Percentiles rank a stretch among this genome's conserved stretches.
Evolutionary conservation across 1,140 invertebrate genomes (phyloP).

Genomic region (Drosophila trapezifrons): DNA sequence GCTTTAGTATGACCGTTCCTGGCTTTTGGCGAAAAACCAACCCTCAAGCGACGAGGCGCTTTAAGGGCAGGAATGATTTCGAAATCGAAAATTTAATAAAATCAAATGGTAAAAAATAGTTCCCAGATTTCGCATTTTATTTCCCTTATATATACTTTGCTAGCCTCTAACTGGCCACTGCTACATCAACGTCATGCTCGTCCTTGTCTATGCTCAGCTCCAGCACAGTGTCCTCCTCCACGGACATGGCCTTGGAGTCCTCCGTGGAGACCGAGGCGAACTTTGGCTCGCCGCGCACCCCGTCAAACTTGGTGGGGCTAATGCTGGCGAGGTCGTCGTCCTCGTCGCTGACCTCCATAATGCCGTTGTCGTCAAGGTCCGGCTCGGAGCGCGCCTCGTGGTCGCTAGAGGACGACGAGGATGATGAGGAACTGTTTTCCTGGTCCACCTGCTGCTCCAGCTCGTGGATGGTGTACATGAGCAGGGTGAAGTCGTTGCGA

Average conservation of each 20-base stretch:
- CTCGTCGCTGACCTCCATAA: constrained; percentile 78
- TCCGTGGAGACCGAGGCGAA: constrained; percentile 61
- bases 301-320: constrained; percentile 57
- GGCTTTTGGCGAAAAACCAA: neutral
- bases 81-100: neutral
- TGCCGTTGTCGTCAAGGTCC: constrained; percentile 60
- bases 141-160: neutral
- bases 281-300: constrained; percentile 33
- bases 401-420: constrained; percentile 48
- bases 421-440: constrained; percentile 83
- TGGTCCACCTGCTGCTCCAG: constrained; percentile 90
- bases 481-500: constrained; percentile 94
- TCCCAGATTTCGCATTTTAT: constrained; percentile 3
- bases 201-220: constrained; percentile 80
- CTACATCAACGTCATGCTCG: constrained; percentile 68
- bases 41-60: neutral
- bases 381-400: constrained; percentile 41
- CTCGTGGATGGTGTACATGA: constrained; percentile 92
- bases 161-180: constrained; percentile 51
- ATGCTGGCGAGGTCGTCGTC: constrained; percentile 64
- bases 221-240: constrained; percentile 77
- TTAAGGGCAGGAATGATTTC: neutral
- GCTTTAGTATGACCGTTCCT: neutral
- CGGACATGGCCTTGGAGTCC: constrained; percentile 76
- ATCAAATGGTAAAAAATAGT: neutral